A percentile compares a stretch with the other conserved stretches of the same genome.
phyloP scores from a whole-genome alignment of 2,797 vertebrate species.

The Tarsius wallacei region DNA sequence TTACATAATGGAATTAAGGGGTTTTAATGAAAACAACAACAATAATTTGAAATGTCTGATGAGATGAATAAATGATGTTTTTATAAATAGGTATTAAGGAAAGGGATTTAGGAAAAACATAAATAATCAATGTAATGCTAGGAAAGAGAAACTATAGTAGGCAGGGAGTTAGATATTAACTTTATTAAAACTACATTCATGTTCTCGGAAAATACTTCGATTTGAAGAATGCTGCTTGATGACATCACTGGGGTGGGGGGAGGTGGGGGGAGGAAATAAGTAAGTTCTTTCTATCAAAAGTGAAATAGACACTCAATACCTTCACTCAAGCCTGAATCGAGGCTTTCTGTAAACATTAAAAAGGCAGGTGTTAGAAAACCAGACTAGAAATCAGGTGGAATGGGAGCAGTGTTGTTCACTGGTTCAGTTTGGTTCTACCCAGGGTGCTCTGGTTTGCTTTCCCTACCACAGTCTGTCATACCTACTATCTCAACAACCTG shows the following conservation, averaged over 20 bases:
- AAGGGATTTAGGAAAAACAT: background rate
- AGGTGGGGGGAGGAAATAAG: too few relatives aligned
- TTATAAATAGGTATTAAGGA: background rate
- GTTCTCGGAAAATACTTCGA: background rate
- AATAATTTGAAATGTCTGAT: constrained; percentile 38
- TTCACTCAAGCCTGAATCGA: background rate
- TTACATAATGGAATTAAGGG: background rate
- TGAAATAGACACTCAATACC: background rate
- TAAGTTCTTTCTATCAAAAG: background rate
- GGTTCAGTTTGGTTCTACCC: background rate
- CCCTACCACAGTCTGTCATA: background rate
- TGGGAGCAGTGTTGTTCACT: background rate
- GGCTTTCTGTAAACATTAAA: background rate
- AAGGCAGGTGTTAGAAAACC: background rate
- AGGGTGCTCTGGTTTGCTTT: background rate
- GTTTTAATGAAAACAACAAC: background rate
- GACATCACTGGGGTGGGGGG: background rate
- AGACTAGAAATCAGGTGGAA: background rate
- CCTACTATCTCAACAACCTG: background rate
- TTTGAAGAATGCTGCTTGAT: background rate
- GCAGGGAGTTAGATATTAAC: background rate
- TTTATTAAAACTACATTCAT: background rate
- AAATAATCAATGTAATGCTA: background rate
- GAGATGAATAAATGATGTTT: background rate
- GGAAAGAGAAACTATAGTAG: background rate